Evolutionary conservation across 2,888 invertebrate genomes (phyloP), one percentile per base, ranked within the genome.

Genomic region (Cerceris ruficornis): DNA sequence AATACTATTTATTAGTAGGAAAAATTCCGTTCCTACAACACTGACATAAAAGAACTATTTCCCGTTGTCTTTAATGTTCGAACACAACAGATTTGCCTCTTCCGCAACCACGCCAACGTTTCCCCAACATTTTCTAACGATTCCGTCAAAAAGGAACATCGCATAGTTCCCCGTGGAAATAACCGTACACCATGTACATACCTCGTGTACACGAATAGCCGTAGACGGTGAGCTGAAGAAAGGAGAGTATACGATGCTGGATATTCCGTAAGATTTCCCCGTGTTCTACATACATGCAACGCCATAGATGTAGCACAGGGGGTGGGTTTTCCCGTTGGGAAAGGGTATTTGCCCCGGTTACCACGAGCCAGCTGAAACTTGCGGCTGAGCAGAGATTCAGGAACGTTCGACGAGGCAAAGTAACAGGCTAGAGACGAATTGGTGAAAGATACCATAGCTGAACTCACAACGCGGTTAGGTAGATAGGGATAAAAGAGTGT

Each of bases 161-260:
- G 2, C 64, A 7, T 17, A 7, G 65, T 41, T 75, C 75, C 65
- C 70, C 57, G 52, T 57, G 66, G 75, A 75, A 75, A 66, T 75
- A 75, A 75, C 60, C 54, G 52, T 41, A 49, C 55, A 52, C 28
- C 50, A 39, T 60, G 64, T 74, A 59, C 15, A 28, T 28, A 28
- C 28, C 28, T 11, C 46, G 54, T 57, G 57, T 14, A 17, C 59
- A 54, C n/a, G 46, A 15, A 58, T 28, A 50, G 62, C 43, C 52
- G 52, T 49, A 69, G 57, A 69, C 39, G 39, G 67, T 50, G 67
- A 11, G 14, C 43, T 46, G 43, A 46, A 59, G 49, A 54, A 46
- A 9, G 58, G 69, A 64, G 58, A 28, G 28, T 28, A 69, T 62
- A 59, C 69, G 11, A 8, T 46, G 9, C 58, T 50, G 50, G 75